A percentile compares a stretch with the other conserved stretches of the same genome.
These are phyloP conservation scores for Acronicta alni DNA, from an alignment of 2,888 invertebrate species.

Conservation along the genomic window DNA sequence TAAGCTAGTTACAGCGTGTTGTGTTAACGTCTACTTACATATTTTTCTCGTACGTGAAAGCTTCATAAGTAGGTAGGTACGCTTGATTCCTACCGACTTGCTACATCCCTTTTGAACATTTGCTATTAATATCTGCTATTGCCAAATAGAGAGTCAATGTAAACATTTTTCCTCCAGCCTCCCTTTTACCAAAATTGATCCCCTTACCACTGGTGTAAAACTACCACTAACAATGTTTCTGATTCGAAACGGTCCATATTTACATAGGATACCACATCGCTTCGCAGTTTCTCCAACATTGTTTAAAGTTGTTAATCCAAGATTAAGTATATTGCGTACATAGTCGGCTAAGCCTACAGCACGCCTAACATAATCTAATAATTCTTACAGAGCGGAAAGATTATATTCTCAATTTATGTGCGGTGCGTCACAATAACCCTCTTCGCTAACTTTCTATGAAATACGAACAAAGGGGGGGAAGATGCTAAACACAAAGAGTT, in stretches of 20 bases:
- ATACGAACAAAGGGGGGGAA: slow-evolving; percentile 35
- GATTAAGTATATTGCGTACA: slow-evolving; percentile 5
- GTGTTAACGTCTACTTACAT: too few relatives aligned
- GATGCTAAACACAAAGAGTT: slow-evolving; percentile 47
- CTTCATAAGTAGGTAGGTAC: too few relatives aligned
- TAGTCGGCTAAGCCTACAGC: slow-evolving; percentile 9
- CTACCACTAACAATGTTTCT: slow-evolving; percentile 10
- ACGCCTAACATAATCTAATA: slow-evolving; percentile 14
- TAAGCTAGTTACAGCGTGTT: slow-evolving; percentile 42
- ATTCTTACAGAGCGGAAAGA: slow-evolving; percentile 12
- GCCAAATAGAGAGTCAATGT: too few relatives aligned
- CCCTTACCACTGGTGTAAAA: too few relatives aligned
- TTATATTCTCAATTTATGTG: slow-evolving; percentile 26
- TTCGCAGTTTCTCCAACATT: slow-evolving; percentile 16
- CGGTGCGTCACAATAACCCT: slow-evolving; percentile 16
- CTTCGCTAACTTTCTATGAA: slow-evolving; percentile 36
- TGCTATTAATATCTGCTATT: too few relatives aligned
- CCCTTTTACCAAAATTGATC: slow-evolving; percentile 6
- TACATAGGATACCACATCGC: slow-evolving; percentile 24
- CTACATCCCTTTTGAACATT: too few relatives aligned
- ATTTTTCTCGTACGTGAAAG: too few relatives aligned
- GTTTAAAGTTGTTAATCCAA: slow-evolving; percentile 26
- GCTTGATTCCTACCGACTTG: too few relatives aligned
- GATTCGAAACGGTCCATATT: slow-evolving; percentile 28
- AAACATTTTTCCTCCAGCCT: too few relatives aligned